Evolutionary conservation across 2,797 vertebrate species (phyloP).

Genomic region (Bovichtus variegatus): DNA sequence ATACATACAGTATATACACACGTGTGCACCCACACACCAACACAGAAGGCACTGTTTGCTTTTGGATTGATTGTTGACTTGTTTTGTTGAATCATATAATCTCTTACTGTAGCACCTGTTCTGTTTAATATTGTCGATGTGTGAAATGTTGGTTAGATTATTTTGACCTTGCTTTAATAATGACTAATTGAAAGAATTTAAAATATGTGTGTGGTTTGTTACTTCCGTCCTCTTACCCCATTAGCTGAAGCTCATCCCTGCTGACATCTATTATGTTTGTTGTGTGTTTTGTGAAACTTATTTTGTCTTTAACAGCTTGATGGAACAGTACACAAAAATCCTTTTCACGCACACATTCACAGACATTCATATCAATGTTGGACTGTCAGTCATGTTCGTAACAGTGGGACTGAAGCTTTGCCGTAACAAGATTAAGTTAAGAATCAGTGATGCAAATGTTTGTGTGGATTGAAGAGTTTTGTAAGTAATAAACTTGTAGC

Average conservation of each 20-base stretch:
- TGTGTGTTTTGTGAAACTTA: constrained; percentile 20
- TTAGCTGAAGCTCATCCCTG: neutral
- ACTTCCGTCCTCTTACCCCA: neutral
- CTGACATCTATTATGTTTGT: constrained; percentile 14
- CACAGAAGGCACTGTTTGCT: constrained; percentile 30
- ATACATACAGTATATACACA: neutral
- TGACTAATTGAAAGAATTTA: constrained; percentile 18
- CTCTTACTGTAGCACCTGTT: constrained; percentile 31
- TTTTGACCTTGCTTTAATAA: constrained; percentile 32
- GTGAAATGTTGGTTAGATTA: constrained; percentile 15
- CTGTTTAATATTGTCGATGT: constrained; percentile 24
- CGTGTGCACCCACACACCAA: constrained; percentile 1
- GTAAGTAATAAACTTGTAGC: constrained; percentile 63
- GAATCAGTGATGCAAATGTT: constrained; percentile 47
- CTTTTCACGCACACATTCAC: constrained; percentile 43
- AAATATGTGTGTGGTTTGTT: constrained; percentile 33
- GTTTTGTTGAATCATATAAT: constrained; percentile 20
- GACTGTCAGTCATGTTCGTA: constrained; percentile 15
- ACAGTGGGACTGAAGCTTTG: neutral
- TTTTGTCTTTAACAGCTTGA: neutral
- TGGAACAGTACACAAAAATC: constrained; percentile 5
- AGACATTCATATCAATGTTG: constrained; percentile 10
- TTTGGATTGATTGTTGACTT: constrained; percentile 11
- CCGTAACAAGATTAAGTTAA: constrained; percentile 31
- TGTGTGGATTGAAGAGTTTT: constrained; percentile 41